Evolutionary conservation across 1,140 invertebrate genomes (phyloP).

Genomic region (Neuroterus valhalla): DNA sequence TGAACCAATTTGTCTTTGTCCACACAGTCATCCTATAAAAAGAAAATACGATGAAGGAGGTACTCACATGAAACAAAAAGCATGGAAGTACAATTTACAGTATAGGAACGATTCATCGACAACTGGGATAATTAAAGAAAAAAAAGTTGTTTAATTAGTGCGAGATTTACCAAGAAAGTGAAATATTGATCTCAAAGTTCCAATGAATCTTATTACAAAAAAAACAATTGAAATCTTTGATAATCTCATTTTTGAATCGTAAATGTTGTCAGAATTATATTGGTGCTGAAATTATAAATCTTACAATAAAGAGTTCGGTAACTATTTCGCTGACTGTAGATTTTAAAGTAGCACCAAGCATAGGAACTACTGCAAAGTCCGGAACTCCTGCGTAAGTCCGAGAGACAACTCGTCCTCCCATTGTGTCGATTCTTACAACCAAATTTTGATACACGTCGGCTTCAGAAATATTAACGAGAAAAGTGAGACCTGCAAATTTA

Average conservation of each 20-base stretch:
- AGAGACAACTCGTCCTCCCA: constrained; percentile 74
- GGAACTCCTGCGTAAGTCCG: constrained; percentile 72
- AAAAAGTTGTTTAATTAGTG: too few species aligned
- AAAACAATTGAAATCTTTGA: too few species aligned
- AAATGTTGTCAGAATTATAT: too few species aligned
- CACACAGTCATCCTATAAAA: constrained; percentile 77
- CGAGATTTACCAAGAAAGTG: too few species aligned
- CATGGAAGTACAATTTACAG: constrained; percentile 24
- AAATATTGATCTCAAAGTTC: too few species aligned
- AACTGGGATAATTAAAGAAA: too few species aligned
- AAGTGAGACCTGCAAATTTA: constrained; percentile 70
- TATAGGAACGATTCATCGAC: neutral
- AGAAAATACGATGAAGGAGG: constrained; percentile 46
- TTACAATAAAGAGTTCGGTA: constrained; percentile 77
- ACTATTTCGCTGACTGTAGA: constrained; percentile 75
- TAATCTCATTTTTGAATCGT: too few species aligned
- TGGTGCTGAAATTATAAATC: constrained; percentile 13
- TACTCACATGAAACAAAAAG: too few species aligned
- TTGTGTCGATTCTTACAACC: constrained; percentile 65
- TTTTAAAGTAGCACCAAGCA: constrained; percentile 62
- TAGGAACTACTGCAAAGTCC: constrained; percentile 78
- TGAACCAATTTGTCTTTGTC: constrained; percentile 77
- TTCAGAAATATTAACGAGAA: constrained; percentile 69
- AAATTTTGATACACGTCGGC: constrained; percentile 67
- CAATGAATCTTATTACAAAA: too few species aligned